A percentile compares a stretch with the other conserved stretches of the same genome.
Conservation (phyloP, 1,140 invertebrate genomes). For the Trinorchestia longiramus region DNA sequence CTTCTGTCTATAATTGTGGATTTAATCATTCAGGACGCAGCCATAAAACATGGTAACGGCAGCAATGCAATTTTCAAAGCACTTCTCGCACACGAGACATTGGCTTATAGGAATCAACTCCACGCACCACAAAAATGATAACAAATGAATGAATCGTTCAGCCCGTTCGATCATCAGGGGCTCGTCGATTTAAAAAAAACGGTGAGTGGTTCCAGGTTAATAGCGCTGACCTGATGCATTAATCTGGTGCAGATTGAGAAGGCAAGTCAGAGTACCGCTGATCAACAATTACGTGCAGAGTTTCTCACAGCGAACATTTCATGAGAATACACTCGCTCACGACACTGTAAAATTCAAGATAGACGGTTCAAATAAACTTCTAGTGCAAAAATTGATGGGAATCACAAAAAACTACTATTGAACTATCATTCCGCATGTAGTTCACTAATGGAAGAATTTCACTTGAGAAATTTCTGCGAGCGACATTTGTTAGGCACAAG, state of each 20-base stretch:
- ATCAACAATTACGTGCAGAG: not conserved
- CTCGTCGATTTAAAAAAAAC: not conserved
- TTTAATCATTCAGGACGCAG: too few species aligned
- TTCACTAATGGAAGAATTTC: too few species aligned
- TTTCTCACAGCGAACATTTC: not conserved
- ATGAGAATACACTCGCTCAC: not conserved
- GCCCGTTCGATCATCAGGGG: not conserved
- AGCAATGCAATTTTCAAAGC: too few species aligned
- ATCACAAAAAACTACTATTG: too few species aligned
- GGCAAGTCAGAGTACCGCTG: not conserved
- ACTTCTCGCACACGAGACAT: not conserved
- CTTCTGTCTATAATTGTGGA: too few species aligned
- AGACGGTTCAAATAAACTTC: too few species aligned
- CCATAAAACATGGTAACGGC: too few species aligned
- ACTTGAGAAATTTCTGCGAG: too few species aligned
- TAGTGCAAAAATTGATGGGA: too few species aligned
- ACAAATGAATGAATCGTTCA: not conserved
- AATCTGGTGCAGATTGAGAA: not conserved
- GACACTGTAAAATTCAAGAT: too few species aligned
- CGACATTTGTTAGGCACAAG: too few species aligned
- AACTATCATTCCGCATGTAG: too few species aligned
- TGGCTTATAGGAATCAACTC: not conserved
- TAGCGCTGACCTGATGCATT: not conserved
- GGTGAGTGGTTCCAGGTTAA: not conserved
- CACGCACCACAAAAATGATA: not conserved